phyloP scores from a whole-genome alignment of 2,888 invertebrate species.

The Perizoma flavofasciatum region DNA sequence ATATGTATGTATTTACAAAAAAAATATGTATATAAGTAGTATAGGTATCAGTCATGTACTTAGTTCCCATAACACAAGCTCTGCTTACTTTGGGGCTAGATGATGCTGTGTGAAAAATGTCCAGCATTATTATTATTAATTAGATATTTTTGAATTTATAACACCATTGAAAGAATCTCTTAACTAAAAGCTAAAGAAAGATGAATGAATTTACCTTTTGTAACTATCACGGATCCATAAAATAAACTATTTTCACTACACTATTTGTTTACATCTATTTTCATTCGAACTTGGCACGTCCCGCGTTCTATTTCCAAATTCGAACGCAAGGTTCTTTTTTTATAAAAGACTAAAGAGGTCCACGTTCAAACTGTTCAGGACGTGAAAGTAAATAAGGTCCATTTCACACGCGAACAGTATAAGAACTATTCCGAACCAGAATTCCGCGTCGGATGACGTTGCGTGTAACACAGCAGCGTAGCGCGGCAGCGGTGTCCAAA shows the following conservation, averaged over 20 bases:
- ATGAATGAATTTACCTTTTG: slow-evolving; percentile 11
- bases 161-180: too few species aligned
- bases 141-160: too few species aligned
- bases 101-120: too few species aligned
- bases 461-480: slow-evolving; percentile 58
- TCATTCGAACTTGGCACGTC: slow-evolving; percentile 46
- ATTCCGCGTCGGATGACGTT: slow-evolving; percentile 70
- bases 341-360: slow-evolving; percentile 29
- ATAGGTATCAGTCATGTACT: too few species aligned
- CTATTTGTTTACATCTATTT: slow-evolving; percentile 28
- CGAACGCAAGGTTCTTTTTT: slow-evolving; percentile 43
- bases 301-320: slow-evolving; percentile 56
- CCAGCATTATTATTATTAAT: too few species aligned
- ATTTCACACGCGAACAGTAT: slow-evolving; percentile 77
- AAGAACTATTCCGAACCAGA: slow-evolving; percentile 72
- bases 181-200: too few species aligned
- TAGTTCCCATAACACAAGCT: too few species aligned
- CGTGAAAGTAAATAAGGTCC: slow-evolving; percentile 75
- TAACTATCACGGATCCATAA: slow-evolving; percentile 10
- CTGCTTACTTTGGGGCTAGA: too few species aligned
- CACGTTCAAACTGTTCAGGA: slow-evolving; percentile 28
- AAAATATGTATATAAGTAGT: too few species aligned
- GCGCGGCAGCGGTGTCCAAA: slow-evolving; percentile 63
- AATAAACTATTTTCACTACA: slow-evolving; percentile 22
- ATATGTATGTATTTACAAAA: too few species aligned